A percentile compares a stretch with the other conserved stretches of the same genome.
These are phyloP conservation scores for Thelaira solivaga DNA, from an alignment of 2,888 invertebrate species.

Conservation along the genomic window DNA sequence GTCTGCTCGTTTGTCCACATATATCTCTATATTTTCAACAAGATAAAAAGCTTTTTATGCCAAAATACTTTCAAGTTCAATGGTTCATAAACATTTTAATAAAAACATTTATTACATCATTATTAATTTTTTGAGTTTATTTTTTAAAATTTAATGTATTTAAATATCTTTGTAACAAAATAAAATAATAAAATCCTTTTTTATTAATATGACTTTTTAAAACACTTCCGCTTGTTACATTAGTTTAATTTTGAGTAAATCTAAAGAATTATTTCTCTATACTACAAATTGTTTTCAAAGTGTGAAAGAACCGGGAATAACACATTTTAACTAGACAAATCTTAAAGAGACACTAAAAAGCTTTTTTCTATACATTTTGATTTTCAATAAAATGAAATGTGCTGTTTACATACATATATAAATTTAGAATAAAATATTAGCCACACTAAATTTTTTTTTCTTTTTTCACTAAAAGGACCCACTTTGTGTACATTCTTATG, in stretches of 20 bases:
- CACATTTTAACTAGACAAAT: constrained; percentile 18
- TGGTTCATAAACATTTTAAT: neutral
- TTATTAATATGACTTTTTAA: neutral
- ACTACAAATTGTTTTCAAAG: too few species aligned
- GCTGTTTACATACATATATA: too few species aligned
- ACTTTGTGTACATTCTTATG: too few species aligned
- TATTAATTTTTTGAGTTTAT: neutral
- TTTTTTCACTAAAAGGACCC: too few species aligned
- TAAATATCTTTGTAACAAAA: too few species aligned
- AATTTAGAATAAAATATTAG: neutral
- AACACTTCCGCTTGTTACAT: neutral
- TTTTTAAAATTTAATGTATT: neutral
- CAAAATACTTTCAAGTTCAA: constrained; percentile 32
- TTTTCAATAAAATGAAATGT: neutral
- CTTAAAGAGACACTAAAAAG: constrained; percentile 32
- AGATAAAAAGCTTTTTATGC: constrained; percentile 28
- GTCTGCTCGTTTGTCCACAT: neutral
- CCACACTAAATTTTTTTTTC: neutral
- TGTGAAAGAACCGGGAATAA: constrained; percentile 7
- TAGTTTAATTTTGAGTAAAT: neutral
- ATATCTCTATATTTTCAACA: neutral
- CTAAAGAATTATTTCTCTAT: neutral
- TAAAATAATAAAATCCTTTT: neutral
- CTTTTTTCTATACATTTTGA: constrained; percentile 7
- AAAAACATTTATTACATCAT: constrained; percentile 42